These are phyloP conservation scores for Entomobrya multifasciata DNA, from an alignment of 2,888 invertebrate species.

Conservation along the genomic window DNA sequence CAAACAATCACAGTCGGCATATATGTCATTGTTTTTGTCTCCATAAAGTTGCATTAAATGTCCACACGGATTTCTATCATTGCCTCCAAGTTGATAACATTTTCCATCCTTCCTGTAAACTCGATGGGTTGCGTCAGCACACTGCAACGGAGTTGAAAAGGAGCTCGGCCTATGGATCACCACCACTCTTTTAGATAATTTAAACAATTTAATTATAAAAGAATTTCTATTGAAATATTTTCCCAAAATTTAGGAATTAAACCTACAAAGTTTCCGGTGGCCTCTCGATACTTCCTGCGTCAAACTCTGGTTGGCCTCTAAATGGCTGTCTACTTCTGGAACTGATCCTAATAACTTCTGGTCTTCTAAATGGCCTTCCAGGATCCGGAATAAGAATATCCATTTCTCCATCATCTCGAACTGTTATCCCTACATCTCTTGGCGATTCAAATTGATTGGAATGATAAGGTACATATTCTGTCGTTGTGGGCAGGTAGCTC, in stretches of 20 bases:
- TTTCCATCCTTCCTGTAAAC: slow-evolving; percentile 29
- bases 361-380: not conserved
- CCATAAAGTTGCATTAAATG: slow-evolving; percentile 21
- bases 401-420: slow-evolving; percentile 13
- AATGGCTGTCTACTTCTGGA: not conserved
- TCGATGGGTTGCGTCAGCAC: not conserved
- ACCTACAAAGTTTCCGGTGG: slow-evolving; percentile 46
- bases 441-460: not conserved
- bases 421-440: not conserved
- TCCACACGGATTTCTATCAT: slow-evolving; percentile 2
- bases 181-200: slow-evolving; percentile 32
- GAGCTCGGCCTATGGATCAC: slow-evolving; percentile 22
- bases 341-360: not conserved
- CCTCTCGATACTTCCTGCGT: slow-evolving; percentile 19
- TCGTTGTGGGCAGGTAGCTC: not conserved
- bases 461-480: not conserved
- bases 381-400: not conserved
- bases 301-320: not conserved
- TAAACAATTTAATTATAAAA: slow-evolving; percentile 8
- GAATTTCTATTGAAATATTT: not conserved
- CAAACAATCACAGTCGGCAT: slow-evolving; percentile 50
- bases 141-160: not conserved
- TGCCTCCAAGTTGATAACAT: slow-evolving; percentile 16
- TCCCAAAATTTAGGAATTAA: not conserved
- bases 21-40: not conserved